These are phyloP conservation scores for Cirrhinus molitorella DNA, from an alignment of 2,797 vertebrate species.

Conservation along the genomic window DNA sequence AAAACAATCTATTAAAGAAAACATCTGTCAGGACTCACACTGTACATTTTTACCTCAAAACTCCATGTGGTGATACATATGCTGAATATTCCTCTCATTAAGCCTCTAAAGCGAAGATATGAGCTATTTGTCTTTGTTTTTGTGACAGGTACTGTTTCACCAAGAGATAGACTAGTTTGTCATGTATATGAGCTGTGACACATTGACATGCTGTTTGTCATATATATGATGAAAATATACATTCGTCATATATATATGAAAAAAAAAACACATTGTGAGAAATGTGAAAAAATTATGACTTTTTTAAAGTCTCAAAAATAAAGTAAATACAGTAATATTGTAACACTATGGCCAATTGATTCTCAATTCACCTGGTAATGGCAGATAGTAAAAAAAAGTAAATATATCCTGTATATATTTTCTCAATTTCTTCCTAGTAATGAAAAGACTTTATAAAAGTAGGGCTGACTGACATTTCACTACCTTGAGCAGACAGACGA, in stretches of 20 bases:
- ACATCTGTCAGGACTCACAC: not conserved
- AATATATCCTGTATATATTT: not conserved
- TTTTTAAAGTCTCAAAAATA: no score
- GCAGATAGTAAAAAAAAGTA: not conserved
- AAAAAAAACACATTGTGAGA: no score
- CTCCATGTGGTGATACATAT: slow-evolving; percentile 2
- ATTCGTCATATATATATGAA: not conserved
- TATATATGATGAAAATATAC: no score
- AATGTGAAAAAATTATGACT: no score
- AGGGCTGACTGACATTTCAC: not conserved
- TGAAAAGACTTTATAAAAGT: not conserved
- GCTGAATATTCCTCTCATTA: not conserved
- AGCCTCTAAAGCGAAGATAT: not conserved
- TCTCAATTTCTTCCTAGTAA: slow-evolving; percentile 8
- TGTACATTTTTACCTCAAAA: not conserved
- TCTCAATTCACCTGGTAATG: not conserved
- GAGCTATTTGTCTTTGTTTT: slow-evolving; percentile 18
- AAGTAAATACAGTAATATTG: no score
- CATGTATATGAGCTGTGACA: slow-evolving; percentile 1
- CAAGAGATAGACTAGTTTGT: not conserved
- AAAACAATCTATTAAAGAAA: slow-evolving; percentile 4
- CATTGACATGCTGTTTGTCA: slow-evolving; percentile 1
- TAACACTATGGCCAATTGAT: no score
- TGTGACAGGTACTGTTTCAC: not conserved
- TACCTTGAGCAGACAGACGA: not conserved